Percentiles rank a stretch among this genome's conserved stretches.
Conservation (phyloP, 1,140 invertebrate species). For the Drosophila repletoides region DNA sequence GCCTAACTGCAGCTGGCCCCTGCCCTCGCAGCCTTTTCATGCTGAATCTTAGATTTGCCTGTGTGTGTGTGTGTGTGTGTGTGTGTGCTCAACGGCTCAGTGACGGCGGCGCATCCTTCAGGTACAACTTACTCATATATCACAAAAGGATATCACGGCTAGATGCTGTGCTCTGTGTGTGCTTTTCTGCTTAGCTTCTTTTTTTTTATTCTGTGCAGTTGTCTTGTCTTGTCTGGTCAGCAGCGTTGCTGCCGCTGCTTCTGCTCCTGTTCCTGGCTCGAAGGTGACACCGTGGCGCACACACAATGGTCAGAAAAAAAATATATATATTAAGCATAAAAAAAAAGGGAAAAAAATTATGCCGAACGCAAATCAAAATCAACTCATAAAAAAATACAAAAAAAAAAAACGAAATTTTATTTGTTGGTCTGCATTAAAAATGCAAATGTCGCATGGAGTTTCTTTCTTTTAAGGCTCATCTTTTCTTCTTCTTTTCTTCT, state of each 20-base stretch:
- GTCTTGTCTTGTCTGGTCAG: conserved; percentile 69
- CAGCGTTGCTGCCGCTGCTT: conserved; percentile 24
- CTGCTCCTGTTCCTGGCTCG: conserved; percentile 42
- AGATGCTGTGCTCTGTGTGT: conserved; percentile 59
- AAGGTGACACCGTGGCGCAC: conserved; percentile 76
- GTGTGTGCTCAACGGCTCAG: conserved; percentile 81
- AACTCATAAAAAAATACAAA: conserved; percentile 72
- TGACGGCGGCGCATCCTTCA: conserved; percentile 60
- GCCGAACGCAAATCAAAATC: conserved; percentile 63
- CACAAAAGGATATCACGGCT: conserved; percentile 78
- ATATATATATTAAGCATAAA: conserved; percentile 38
- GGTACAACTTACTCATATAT: conserved; percentile 82
- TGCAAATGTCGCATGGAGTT: conserved; percentile 81
- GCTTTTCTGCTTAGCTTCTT: conserved; percentile 78
- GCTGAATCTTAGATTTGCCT: no score
- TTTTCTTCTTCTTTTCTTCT: conserved; percentile 9
- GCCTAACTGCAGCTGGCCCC: conserved; percentile 26
- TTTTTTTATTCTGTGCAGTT: conserved; percentile 28
- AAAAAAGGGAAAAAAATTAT: conserved; percentile 29
- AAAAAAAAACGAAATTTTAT: conserved; percentile 69
- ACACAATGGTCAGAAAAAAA: conserved; percentile 61
- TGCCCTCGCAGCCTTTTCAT: conserved; percentile 6
- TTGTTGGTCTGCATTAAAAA: conserved; percentile 82
- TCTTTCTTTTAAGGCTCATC: conserved; percentile 10
- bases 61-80: conserved; percentile 10